Evolutionary conservation across 2,113 vertebrate species (phyloP), one percentile per base, ranked within the genome.

Genomic region (Podarcis cretensis): DNA sequence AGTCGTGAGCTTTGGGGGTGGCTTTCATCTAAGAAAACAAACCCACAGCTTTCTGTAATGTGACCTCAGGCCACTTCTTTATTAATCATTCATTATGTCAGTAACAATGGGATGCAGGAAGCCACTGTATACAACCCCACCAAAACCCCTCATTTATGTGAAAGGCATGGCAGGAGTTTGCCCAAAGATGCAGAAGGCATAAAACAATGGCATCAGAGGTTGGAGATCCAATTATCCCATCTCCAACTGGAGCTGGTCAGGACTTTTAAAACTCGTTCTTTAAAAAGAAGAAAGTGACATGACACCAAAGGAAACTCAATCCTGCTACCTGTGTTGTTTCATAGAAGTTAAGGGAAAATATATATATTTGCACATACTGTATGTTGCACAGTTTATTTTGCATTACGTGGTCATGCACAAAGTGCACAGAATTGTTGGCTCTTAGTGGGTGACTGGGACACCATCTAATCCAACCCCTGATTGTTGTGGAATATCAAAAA

Each of bases 81-180:
- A n/a, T 85, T 59, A 40, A 30, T 87, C 93, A 94, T 63, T 91
- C 91, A 94, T 95, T 92, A 93, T 95, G 88, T 92, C 90, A 79
- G n/a, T 43, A 90, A 3, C 37, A 80, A 59, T 85, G n/a, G 81
- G 76, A 77, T 79, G 83, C 73, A 81, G 65, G 69, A 71, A 87
- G 86, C 25, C 5, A 9, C 30, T 59, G 85, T 91, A 85, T 79
- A 25, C 0, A 3, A 2, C 48, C 69, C 65, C 18, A 82, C n/a
- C 77, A 88, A 59, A 63, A 54, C 6, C 0, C n/a, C 10, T 83
- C 7, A 40, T 73, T 85, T 37, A 32, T 37, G 43, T n/a, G 35
- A 82, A 68, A 23, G 81, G 23, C 30, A 23, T n/a, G 30, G 43
- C 84, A 85, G 74, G 32, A 30, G 16, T 23, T 63, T 23, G 23